These are phyloP conservation scores for Brachionus rubens DNA, from an alignment of 1,140 invertebrate species.

Conservation along the genomic window DNA sequence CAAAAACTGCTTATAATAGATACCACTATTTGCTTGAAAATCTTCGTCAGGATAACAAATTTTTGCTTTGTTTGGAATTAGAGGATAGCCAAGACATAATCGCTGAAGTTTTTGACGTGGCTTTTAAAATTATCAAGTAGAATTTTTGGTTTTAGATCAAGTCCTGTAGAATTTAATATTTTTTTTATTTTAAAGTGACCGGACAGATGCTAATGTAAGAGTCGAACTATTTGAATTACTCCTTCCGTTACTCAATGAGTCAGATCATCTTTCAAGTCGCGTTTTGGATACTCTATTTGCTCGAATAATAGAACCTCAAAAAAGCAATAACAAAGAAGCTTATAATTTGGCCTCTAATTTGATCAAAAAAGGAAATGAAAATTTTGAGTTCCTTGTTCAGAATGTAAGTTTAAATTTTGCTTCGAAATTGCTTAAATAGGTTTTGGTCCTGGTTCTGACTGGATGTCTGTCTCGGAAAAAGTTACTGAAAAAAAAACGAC, in stretches of 20 bases:
- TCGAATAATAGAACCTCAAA: conserved; percentile 92
- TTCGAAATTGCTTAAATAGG: neutral
- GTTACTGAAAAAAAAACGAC: too few species aligned
- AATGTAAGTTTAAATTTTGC: neutral
- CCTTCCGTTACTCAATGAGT: conserved; percentile 86
- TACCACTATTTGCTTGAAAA: conserved; percentile 78
- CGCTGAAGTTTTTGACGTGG: conserved; percentile 67
- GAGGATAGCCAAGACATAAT: conserved; percentile 96
- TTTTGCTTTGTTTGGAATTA: conserved; percentile 96
- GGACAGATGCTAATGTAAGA: conserved; percentile 90
- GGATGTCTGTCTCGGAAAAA: too few species aligned
- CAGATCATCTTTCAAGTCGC: conserved; percentile 88
- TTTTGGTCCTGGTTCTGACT: too few species aligned
- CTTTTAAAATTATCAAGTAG: conserved; percentile 89
- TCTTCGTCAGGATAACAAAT: conserved; percentile 89
- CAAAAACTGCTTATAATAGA: conserved; percentile 92
- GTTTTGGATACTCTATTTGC: conserved; percentile 86
- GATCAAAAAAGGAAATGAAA: conserved; percentile 63
- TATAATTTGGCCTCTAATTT: conserved; percentile 85
- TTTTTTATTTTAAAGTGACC: conserved; percentile 70
- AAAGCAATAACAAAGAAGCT: conserved; percentile 82
- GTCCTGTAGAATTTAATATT: conserved; percentile 48
- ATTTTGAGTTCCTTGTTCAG: conserved; percentile 33
- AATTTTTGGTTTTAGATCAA: conserved; percentile 82
- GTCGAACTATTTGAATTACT: conserved; percentile 93